Evolutionary conservation across 2,797 vertebrate genomes (phyloP), one percentile per base, ranked within the genome.

Genomic region (Sebastes paucispinis): DNA sequence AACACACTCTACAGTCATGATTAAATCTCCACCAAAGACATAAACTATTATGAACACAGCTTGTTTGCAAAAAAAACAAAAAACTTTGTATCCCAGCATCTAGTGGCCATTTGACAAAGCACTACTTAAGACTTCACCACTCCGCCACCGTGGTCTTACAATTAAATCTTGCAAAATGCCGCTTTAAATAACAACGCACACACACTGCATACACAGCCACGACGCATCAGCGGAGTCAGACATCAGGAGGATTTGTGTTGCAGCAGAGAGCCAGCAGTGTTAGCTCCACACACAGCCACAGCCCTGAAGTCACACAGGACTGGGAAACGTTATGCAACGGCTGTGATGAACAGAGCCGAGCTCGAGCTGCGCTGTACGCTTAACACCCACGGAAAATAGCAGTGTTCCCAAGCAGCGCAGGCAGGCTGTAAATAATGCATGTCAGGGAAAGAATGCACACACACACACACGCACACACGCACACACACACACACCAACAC

Each of bases 341-440:
- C 50, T 52, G 50, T n/a, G 50, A 52, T 52, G 50, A 52, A 87
- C 83, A 85, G 62, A 80, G 73, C 75, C 3, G 54, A 82, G 85
- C 81, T 59, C 59, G 50, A 52, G 50, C 50, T 52, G 50, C 68
- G 24, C 82, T 80, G 86, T 85, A 85, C 39, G 87, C 89, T 90
- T 87, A 80, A 93, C 91, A 87, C 84, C 84, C 85, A 90, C 87
- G 25, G 79, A 91, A 91, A 90, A 91, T 86, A 92, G 86, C 87
- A 88, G 87, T 85, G 86, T 85, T 89, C 69, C 80, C 73, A 24
- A 20, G 66, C 89, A 65, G 82, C 20, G 66, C 89, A 65, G 80
- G 89, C 86, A 91, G 86, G 62, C 86, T 87, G 82, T 91, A 88
- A 90, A 88, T 90, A 89, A 88, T 91, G 82, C 82, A 91, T 83